Base-by-base conservation (phyloP, 2,797 vertebrate genomes). In the Aulostomus chinensis region DNA sequence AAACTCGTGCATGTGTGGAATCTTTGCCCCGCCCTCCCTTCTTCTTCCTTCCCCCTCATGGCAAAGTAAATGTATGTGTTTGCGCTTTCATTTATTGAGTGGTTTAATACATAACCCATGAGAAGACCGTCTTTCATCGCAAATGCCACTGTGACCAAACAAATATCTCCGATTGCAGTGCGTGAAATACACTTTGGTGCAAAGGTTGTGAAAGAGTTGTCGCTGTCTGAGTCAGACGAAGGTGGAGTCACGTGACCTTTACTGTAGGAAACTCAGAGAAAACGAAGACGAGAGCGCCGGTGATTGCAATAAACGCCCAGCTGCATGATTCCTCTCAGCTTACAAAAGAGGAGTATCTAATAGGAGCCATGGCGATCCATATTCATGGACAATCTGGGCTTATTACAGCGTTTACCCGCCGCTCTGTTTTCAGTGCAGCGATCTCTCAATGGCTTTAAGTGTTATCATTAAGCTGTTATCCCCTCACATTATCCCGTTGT, bases 391-490 rank as follows among this genome's bases (percentile, higher is more conserved):
- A 74, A 70, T 76, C 68, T 67, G 64, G 50, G 70, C 74, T 77
- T 69, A 77, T 84, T 81, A 80, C 49, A n/a, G 34, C 69, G 14
- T 75, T 78, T 79, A 79, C 78, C 64, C 74, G 20, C 5, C 67
- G 12, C 56, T 52, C 64, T 73, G 70, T 72, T 76, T 72, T 49
- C 55, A 30, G 68, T 58, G 12, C 58, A 43, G 57, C 20, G 8
- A 66, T 58, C 71, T 53, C 73, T 80, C 73, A 73, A 58, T 76
- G 68, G 82, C 25, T 78, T 42, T 80, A 81, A 85, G 80, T 86
- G 79, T 85, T 75, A 83, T 88, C 83, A 88, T 86, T 82, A 84
- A 71, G 84, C 83, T 78, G 83, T 84, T 84, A 81, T 72, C 76
- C 80, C 53, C 64, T 63, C 78, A 60, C 76, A 80, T 81, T 84